Base-by-base conservation (phyloP, 1,140 invertebrate species). In the Cotesia vestalis region DNA sequence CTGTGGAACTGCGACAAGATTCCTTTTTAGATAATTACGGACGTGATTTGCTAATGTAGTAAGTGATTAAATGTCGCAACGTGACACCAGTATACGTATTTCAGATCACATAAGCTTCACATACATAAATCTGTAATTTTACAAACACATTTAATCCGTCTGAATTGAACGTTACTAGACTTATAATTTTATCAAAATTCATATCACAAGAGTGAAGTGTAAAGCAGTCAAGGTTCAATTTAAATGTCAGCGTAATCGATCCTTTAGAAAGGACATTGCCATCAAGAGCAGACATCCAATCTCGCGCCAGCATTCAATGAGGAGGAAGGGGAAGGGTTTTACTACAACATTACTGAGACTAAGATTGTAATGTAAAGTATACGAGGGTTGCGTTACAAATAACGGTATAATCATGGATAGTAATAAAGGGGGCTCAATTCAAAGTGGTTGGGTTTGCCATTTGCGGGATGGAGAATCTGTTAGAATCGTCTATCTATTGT, bases 201-300 rank as follows among this genome's bases (percentile, higher is more conserved):
- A 14, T 57, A 20, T 20, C 53, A 57, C 9, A 46, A 46, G 40
- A 46, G 5, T 46, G 11, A 46, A 46, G 11, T 46, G 11, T 46
- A 46, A 46, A 9, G 2, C 11, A 46, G 40, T 46, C 8, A 46
- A 46, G 40, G 40, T 46, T 46, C 40, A 6, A 46, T 46, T 46
- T 11, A 11, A 46, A 46, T 46, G 40, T 46, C 40, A 46, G 40
- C 40, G 40, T 6, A 46, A 46, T 46, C 40, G 53, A 17, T 57
- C 53, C 53, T 17, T 57, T 57, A 20, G 53, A 57, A 57, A 57
- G 53, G 53, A 61, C 59, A 3, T 61, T 27, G 27, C 59, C 59
- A 61, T 61, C 27, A 34, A 61, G 59, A 61, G 27, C 59, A 61
- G 59, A 61, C 62, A 64, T 64, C 38, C 38, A 64, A 64, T 64